These are phyloP conservation scores for Chrysochloris asiatica DNA, from an alignment of 2,113 vertebrate species.

Conservation along the genomic window DNA sequence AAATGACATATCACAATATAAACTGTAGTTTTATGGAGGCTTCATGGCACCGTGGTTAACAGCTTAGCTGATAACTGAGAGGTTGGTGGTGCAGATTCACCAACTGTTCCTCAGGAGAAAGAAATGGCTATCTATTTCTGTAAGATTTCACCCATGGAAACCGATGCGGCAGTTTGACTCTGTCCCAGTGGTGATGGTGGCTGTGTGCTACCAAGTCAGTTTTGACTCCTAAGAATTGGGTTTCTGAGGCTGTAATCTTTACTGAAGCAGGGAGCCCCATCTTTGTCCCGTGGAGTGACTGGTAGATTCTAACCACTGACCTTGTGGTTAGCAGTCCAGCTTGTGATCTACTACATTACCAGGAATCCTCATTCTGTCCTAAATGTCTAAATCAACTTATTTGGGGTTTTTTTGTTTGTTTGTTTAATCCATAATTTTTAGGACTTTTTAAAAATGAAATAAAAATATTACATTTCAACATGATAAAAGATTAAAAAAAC, in stretches of 20 bases:
- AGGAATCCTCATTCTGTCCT: too few relatives aligned
- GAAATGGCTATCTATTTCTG: background rate
- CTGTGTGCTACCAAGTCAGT: too few relatives aligned
- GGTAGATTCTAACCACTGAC: too few relatives aligned
- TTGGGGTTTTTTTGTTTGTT: background rate
- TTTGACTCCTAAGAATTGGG: too few relatives aligned
- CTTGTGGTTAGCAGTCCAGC: too few relatives aligned
- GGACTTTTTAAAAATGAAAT: background rate
- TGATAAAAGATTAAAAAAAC: conserved; percentile 35
- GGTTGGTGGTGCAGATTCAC: background rate
- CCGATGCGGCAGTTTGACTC: background rate
- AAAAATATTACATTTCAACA: background rate
- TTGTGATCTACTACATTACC: too few relatives aligned
- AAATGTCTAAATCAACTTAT: background rate
- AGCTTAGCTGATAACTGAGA: background rate
- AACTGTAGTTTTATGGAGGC: background rate
- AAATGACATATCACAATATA: background rate
- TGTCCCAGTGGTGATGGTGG: too few relatives aligned
- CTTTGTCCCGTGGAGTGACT: too few relatives aligned
- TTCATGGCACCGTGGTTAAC: background rate
- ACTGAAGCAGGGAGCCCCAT: too few relatives aligned
- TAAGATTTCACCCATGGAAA: background rate
- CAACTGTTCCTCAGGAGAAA: background rate
- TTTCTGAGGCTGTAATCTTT: too few relatives aligned
- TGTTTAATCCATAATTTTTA: background rate